Base-by-base conservation (phyloP, 2,113 vertebrate genomes). In the Micronisus gabar region DNA sequence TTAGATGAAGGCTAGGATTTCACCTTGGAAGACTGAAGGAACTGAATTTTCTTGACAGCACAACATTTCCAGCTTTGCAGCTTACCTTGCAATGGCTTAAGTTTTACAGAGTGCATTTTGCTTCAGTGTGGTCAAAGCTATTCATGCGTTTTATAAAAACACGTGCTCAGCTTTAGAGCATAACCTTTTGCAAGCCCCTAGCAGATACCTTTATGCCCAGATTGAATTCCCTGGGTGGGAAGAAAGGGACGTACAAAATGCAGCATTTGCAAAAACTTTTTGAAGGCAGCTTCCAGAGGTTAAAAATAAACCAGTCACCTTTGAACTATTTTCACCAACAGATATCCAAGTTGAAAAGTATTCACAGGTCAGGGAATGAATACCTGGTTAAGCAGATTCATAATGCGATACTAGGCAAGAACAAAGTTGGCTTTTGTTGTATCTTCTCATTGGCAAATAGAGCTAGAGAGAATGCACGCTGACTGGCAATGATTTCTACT, bases 1-100 rank as follows among this genome's bases (percentile, higher is more conserved):
- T 66, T 71, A 92, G 85, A 88, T 13, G 62, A 85, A 84, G 72
- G 62, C n/a, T 96, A 94, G 36, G 80, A 81, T 97, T 97, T 96
- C 89, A 93, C 83, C 80, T 75, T 86, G 61, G 83, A 95, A 95
- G 56, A 75, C 87, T 43, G 52, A 79, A 95, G 56, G 36, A 92
- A 81, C 56, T 40, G 32, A 81, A 63, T 86, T 83, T 90, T 75
- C 86, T 81, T 91, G 76, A 97, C 56, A 92, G 73, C 36, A 84
- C 72, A 80, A 87, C 34, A 81, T 86, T 92, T 91, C 88, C 72
- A 97, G 56, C 50, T 74, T 91, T 6, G 6, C 72, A 81, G 76
- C 30, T 81, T 95, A 73, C 65, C 72, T 70, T 94, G 68, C 61
- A 81, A 61, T 29, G 52, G 63, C 70, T 93, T 62, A 45, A 73